phyloP scores from a whole-genome alignment of 2,113 vertebrate species.

The Salvator merianae region DNA sequence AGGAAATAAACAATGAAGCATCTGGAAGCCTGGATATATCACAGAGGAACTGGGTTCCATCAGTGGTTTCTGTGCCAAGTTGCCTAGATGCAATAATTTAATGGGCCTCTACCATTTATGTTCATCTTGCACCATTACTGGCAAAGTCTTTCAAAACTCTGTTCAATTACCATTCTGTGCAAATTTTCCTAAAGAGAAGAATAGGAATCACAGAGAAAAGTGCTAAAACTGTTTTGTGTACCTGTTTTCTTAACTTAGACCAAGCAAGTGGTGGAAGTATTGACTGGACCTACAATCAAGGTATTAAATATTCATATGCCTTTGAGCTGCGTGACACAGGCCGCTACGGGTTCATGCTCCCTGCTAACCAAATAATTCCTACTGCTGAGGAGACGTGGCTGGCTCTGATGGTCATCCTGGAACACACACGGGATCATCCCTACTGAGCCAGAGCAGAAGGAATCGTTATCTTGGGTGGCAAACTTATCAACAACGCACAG shows the following conservation, averaged over 20 bases:
- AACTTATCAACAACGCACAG: background rate
- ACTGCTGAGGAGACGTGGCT: conserved; percentile 91
- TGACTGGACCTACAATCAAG: conserved; percentile 91
- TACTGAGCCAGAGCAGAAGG: conserved; percentile 56
- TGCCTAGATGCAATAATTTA: too few species aligned
- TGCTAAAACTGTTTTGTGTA: fast-evolving
- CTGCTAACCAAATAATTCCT: conserved; percentile 88
- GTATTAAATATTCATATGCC: conserved; percentile 92
- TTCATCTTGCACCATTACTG: too few species aligned
- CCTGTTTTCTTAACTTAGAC: conserved; percentile 69
- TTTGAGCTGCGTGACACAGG: conserved; percentile 94
- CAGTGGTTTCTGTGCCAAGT: too few species aligned
- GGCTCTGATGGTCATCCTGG: conserved; percentile 85
- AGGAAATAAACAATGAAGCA: too few species aligned
- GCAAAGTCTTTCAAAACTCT: too few species aligned
- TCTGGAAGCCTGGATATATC: too few species aligned
- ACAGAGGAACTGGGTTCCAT: too few species aligned
- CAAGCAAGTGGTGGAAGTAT: conserved; percentile 84
- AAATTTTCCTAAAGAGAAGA: too few species aligned
- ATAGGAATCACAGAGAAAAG: background rate
- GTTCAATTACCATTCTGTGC: too few species aligned
- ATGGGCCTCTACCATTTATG: too few species aligned
- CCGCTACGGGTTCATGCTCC: conserved; percentile 87
- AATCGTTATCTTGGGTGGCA: background rate
- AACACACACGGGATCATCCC: conserved; percentile 74